Evolutionary conservation across 2,797 vertebrate species (phyloP).

Genomic region (Esox masquinongy): DNA sequence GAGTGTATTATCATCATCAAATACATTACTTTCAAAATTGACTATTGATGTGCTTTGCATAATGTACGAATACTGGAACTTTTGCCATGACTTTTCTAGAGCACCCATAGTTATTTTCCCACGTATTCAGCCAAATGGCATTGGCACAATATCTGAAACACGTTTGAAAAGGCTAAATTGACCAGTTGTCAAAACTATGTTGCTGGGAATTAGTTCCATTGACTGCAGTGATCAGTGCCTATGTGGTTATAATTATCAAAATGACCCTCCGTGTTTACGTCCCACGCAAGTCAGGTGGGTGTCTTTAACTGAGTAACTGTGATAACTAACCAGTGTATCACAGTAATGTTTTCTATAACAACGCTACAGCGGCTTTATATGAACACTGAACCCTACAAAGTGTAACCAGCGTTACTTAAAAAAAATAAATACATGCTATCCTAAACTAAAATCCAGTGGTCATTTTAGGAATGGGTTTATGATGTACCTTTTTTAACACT

Average conservation of each 20-base stretch:
- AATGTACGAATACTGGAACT: slow-evolving; percentile 15
- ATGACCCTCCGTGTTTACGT: slow-evolving; percentile 31
- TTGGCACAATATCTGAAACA: slow-evolving; percentile 54
- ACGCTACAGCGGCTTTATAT: neutral
- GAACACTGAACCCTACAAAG: neutral
- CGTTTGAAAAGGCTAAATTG: slow-evolving; percentile 52
- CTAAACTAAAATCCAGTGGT: too few species aligned
- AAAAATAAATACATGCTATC: too few species aligned
- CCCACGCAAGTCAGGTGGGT: slow-evolving; percentile 37
- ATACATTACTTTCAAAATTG: slow-evolving; percentile 1
- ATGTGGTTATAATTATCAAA: slow-evolving; percentile 41
- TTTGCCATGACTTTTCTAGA: slow-evolving; percentile 49
- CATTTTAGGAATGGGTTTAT: too few species aligned
- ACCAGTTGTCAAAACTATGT: slow-evolving; percentile 48
- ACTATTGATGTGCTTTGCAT: neutral
- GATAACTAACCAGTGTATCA: neutral
- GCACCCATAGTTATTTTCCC: slow-evolving; percentile 35
- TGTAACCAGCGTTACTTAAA: too few species aligned
- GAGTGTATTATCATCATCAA: slow-evolving; percentile 20
- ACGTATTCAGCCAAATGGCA: slow-evolving; percentile 38
- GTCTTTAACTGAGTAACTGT: slow-evolving; percentile 21
- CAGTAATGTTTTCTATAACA: neutral
- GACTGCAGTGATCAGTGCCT: slow-evolving; percentile 34
- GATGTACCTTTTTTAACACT: too few species aligned
- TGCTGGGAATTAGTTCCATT: slow-evolving; percentile 53